Conservation (phyloP, 1,140 invertebrate genomes). For the Anastrepha ludens region DNA sequence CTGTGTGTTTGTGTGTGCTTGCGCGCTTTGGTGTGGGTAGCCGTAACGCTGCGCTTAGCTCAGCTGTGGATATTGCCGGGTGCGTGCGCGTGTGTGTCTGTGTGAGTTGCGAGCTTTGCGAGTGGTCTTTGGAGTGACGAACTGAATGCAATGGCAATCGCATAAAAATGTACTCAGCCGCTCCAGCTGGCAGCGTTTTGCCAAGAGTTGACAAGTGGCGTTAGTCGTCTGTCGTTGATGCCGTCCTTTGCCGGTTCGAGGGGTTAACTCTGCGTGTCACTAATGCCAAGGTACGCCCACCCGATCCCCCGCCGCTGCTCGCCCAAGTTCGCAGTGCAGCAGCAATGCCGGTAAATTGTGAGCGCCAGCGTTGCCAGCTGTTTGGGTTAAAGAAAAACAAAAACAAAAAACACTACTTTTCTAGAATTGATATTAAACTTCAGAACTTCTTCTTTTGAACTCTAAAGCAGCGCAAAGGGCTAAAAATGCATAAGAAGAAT, state of each 20-base stretch:
- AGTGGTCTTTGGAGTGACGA: not conserved
- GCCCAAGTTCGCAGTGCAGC: too few species aligned
- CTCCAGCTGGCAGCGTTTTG: not conserved
- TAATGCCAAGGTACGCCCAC: too few species aligned
- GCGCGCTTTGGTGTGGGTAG: not conserved
- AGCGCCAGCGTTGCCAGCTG: not conserved
- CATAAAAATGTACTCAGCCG: constrained; percentile 20
- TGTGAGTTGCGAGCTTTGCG: not conserved
- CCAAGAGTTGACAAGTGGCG: not conserved
- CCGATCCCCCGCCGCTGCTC: too few species aligned
- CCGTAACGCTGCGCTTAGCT: not conserved
- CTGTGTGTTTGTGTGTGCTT: not conserved
- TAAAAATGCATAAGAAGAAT: not conserved
- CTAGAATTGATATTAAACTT: not conserved
- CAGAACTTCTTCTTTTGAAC: not conserved
- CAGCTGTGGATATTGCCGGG: not conserved
- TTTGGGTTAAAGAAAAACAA: not conserved
- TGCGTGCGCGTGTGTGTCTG: not conserved
- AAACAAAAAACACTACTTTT: not conserved
- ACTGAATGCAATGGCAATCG: not conserved
- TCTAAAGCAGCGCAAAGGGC: not conserved
- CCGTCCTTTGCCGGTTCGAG: not conserved
- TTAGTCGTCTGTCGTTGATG: not conserved
- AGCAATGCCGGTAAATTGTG: not conserved
- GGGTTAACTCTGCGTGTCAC: not conserved